A percentile compares a stretch with the other conserved stretches of the same genome.
These are phyloP conservation scores for Leptinotarsa haldemani DNA, from an alignment of 2,888 invertebrate species.

Conservation along the genomic window DNA sequence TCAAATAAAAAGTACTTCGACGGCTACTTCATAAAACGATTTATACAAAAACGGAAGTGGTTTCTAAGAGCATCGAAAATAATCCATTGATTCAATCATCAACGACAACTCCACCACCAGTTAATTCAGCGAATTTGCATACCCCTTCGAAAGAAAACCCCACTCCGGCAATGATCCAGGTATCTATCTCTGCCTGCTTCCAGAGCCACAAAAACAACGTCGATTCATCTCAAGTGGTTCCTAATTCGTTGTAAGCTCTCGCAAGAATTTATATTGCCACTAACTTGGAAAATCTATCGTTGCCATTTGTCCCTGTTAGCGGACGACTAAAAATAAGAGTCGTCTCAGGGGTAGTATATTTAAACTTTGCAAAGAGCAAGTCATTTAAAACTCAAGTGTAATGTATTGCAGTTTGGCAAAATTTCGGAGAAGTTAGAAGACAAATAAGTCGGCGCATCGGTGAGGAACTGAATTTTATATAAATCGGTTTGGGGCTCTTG, in stretches of 20 bases:
- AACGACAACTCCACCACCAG: too few relatives aligned
- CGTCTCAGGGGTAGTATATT: not conserved
- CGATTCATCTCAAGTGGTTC: conserved; percentile 6
- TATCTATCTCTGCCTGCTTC: not conserved
- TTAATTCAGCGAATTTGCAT: not conserved
- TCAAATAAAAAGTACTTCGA: too few relatives aligned
- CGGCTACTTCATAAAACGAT: too few relatives aligned
- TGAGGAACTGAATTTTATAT: not conserved
- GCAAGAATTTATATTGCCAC: conserved; percentile 10
- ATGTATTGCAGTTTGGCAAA: conserved; percentile 1
- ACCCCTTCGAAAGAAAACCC: not conserved
- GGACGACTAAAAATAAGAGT: conserved; percentile 4
- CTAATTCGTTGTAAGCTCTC: not conserved
- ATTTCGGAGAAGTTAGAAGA: conserved; percentile 9
- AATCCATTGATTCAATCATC: too few relatives aligned
- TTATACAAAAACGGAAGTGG: too few relatives aligned
- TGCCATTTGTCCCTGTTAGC: conserved; percentile 12
- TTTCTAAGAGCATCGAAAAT: too few relatives aligned
- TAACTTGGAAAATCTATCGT: not conserved
- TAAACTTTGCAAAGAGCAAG: conserved; percentile 3
- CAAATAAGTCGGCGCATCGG: not conserved
- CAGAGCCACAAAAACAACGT: not conserved
- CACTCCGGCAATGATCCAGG: not conserved
- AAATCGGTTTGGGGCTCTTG: not conserved
- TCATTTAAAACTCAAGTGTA: conserved; percentile 10